Evolutionary conservation across 2,113 vertebrate species (phyloP), one percentile per base, ranked within the genome.

Genomic region (Arothron firmamentum): DNA sequence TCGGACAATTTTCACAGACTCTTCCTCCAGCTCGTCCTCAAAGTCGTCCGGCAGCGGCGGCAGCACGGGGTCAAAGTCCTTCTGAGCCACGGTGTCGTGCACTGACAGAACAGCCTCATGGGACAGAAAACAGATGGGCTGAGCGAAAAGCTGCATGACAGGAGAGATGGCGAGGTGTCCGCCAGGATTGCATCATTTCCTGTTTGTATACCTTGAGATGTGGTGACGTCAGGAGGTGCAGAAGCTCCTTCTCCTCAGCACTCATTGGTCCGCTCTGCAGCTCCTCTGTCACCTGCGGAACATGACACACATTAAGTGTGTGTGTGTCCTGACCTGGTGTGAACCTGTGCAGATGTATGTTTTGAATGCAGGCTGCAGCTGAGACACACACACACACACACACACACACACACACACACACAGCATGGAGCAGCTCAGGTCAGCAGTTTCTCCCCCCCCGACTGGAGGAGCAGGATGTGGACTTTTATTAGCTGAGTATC

Each of bases 1-100:
- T 1, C 94, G 91, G 55, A 98, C 94, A 1, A 98, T 98, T 91
- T 98, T 98, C 85, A 98, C 94, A 0, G 96, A 97, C 77, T 98
- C 96, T 73, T 98, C 96, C 38, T 98, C 94, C 77, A 97, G 91
- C 74, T 97, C 95, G 4, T 96, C 95, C 0, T 94, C 94, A 0
- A 95, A 88, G 79, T 96, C 93, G 13, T 95, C 93, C 0, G 95
- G 96, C 1, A 98, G 88, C 48, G 96, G 96, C 10, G 96, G 96
- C 50, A 98, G 90, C 61, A 96, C 92, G 0, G 96, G 96, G 79
- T 97, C 95, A 56, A 98, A 98, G 74, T 95, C 96, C 91, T 98
- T 98, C 91, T 94, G 95, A 4, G 96, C 96, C 31, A 98, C 95
- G 0, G 93, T 98, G 88, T 98, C 96, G 0, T 98, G 96, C 1